Percentiles rank a stretch among this genome's conserved stretches.
These are phyloP conservation scores for Prunella fulvescens DNA, from an alignment of 2,113 vertebrate genomes.

Conservation along the genomic window DNA sequence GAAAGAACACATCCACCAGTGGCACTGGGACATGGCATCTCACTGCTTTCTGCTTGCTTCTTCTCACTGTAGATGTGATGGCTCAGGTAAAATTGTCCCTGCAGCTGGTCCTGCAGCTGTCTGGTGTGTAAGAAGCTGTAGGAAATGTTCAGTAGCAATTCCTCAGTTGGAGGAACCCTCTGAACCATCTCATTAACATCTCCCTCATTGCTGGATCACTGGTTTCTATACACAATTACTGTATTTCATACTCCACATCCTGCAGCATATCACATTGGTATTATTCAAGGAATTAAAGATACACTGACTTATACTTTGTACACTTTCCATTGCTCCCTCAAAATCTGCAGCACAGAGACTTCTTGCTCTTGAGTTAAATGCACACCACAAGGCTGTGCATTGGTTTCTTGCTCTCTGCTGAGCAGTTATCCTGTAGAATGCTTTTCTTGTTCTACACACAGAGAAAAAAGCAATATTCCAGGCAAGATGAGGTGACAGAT, in stretches of 20 bases:
- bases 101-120: background rate
- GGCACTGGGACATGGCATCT: background rate
- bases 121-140: background rate
- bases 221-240: background rate
- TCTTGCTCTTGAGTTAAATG: background rate
- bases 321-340: background rate
- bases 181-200: background rate
- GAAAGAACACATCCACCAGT: background rate
- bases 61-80: background rate
- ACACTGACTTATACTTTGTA: background rate
- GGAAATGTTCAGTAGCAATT: background rate
- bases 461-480: background rate
- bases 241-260: background rate
- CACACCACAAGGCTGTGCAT: background rate
- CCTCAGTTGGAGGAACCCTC: background rate
- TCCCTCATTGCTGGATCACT: background rate
- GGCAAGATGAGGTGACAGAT: background rate
- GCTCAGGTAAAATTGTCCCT: background rate
- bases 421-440: background rate
- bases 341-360: background rate
- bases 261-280: background rate
- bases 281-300: background rate
- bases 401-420: background rate
- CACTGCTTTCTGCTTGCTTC: background rate
- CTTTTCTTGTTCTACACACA: background rate